Conservation (phyloP, 92 coral and sea anemone genomes). For the Porites lobata region DNA sequence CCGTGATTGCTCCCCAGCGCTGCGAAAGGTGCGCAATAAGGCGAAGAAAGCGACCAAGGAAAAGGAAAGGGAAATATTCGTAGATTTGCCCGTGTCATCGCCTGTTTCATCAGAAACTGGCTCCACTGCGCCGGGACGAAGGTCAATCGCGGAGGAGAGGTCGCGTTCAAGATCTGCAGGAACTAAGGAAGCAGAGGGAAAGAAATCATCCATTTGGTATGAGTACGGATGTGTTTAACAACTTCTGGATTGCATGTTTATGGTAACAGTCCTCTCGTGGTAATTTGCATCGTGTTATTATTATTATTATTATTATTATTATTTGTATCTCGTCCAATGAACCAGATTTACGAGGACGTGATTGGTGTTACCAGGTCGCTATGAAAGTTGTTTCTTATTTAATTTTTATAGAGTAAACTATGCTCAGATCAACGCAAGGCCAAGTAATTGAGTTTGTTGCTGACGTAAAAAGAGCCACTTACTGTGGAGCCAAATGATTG, state of each 20-base stretch:
- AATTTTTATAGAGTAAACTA: neutral
- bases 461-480: neutral
- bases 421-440: neutral
- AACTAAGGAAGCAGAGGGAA: conserved; percentile 51
- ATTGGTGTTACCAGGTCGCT: neutral
- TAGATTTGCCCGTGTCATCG: conserved; percentile 27
- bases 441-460: neutral
- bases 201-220: conserved; percentile 82
- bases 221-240: conserved; percentile 88
- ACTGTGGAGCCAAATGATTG: too few relatives aligned
- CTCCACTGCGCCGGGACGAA: conserved; percentile 42
- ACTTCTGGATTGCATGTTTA: neutral
- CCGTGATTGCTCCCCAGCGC: conserved; percentile 49
- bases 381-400: neutral
- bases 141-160: conserved; percentile 54
- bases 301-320: neutral
- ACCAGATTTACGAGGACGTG: neutral
- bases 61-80: conserved; percentile 55
- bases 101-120: conserved; percentile 17
- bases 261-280: neutral
- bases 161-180: conserved; percentile 53
- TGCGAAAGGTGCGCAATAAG: conserved; percentile 24
- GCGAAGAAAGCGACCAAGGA: conserved; percentile 46
- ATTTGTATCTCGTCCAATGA: neutral
- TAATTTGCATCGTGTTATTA: neutral